Conservation (phyloP, 2,113 vertebrate species). For the Cacatua alba region DNA sequence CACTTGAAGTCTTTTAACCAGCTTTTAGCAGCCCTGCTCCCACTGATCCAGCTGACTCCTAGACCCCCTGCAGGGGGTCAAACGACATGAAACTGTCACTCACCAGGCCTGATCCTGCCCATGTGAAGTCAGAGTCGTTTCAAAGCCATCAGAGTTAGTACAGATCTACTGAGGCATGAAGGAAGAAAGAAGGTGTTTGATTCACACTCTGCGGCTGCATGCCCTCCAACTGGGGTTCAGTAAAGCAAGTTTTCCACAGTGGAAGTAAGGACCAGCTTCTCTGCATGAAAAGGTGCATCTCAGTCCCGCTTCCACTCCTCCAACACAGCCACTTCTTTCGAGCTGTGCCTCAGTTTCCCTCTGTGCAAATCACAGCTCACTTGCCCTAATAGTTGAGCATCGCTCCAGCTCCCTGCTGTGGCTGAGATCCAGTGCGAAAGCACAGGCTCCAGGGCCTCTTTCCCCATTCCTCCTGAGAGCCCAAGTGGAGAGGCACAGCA, state of each 20-base stretch:
- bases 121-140: background rate
- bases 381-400: background rate
- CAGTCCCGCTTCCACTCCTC: background rate
- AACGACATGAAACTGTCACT: background rate
- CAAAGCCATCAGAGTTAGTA: background rate
- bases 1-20: background rate
- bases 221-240: background rate
- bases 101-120: background rate
- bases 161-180: background rate
- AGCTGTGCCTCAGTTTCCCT: background rate
- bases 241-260: background rate
- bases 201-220: background rate
- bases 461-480: background rate
- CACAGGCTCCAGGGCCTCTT: background rate
- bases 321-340: background rate
- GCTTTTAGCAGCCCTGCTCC: constrained; percentile 5
- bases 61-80: background rate
- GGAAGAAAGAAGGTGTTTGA: background rate
- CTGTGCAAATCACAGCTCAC: background rate
- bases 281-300: background rate
- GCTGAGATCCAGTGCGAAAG: background rate
- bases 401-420: background rate
- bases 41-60: background rate
- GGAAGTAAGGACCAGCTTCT: background rate
- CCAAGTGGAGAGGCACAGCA: background rate